Evolutionary conservation across 64 coral and sea anemone genomes (phyloP), one percentile per base, ranked within the genome.

Genomic region (Porites australiensis): DNA sequence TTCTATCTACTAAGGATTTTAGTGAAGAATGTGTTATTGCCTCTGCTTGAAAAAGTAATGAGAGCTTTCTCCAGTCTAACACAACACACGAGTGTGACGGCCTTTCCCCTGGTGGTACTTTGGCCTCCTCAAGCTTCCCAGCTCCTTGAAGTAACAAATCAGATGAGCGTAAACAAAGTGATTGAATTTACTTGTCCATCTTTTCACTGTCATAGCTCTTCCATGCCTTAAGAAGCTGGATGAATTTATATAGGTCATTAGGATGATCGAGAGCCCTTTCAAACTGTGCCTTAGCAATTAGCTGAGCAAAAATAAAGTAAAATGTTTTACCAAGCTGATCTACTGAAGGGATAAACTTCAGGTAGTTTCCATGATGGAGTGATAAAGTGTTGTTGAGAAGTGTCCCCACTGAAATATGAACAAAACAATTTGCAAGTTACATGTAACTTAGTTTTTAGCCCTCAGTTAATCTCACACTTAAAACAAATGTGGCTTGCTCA

Each of bases 241-340:
- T n/a, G n/a, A n/a, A n/a, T n/a, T n/a, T n/a, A n/a, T n/a, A n/a
- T n/a, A n/a, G n/a, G n/a, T n/a, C n/a, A n/a, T n/a, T n/a, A n/a
- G n/a, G n/a, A n/a, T n/a, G n/a, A n/a, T n/a, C n/a, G n/a, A n/a
- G n/a, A n/a, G n/a, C n/a, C n/a, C n/a, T n/a, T n/a, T n/a, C n/a
- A n/a, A n/a, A n/a, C n/a, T n/a, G n/a, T n/a, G n/a, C n/a, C 75
- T 82, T 90, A 13, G 16, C 53, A 47, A 82, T 70, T 15, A 90
- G 89, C 50, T 90, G 89, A 8, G 37, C 79, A 37, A 79, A 18
- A 22, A 90, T 90, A 14, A 72, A 67, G 27, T 79, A 79, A 37
- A 90, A 21, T 61, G 77, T 90, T 82, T 50, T 90, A 16, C 77
- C 77, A 90, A 90, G 52, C 47, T 90, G 64, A n/a, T n/a, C n/a